A percentile compares a stretch with the other conserved stretches of the same genome.
phyloP scores from a whole-genome alignment of 1,140 invertebrate species.

The Ectropis grisescens region DNA sequence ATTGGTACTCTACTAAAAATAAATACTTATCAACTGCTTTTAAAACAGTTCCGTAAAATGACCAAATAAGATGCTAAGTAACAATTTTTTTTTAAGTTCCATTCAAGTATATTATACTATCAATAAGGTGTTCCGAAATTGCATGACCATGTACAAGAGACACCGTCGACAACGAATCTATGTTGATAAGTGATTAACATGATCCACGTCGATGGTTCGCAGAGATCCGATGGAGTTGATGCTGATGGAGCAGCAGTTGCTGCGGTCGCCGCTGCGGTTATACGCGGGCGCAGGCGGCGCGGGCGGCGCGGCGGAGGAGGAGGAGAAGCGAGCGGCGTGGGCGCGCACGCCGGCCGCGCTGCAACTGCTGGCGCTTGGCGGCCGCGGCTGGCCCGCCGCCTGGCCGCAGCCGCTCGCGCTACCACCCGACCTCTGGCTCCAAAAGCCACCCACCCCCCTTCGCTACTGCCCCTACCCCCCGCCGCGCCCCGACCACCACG shows the following conservation, averaged over 20 bases:
- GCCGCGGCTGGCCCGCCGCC: conserved; percentile 45
- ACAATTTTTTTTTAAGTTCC: too few species aligned
- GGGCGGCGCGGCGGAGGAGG: conserved; percentile 37
- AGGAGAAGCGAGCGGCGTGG: conserved; percentile 61
- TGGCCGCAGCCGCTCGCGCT: conserved; percentile 49
- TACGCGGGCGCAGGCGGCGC: conserved; percentile 39
- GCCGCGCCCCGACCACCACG: conserved; percentile 38
- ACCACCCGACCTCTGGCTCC: conserved; percentile 57
- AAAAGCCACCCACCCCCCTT: conserved; percentile 50
- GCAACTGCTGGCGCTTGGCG: conserved; percentile 52
- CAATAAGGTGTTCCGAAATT: too few species aligned
- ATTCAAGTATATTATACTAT: too few species aligned
- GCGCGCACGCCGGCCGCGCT: conserved; percentile 50
- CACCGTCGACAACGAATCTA: too few species aligned
- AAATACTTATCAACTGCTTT: too few species aligned
- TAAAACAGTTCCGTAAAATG: too few species aligned
- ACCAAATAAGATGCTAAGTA: too few species aligned
- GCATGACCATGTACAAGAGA: too few species aligned
- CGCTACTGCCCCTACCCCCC: conserved; percentile 64
- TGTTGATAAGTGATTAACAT: too few species aligned
- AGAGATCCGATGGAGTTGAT: conserved; percentile 70
- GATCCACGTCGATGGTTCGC: too few species aligned
- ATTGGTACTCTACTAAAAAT: too few species aligned
- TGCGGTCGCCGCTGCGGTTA: conserved; percentile 58
- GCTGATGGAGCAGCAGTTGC: conserved; percentile 66